A percentile compares a stretch with the other conserved stretches of the same genome.
Conservation (phyloP, 2,888 invertebrate genomes). For the Pseudococcus jackbeardsleyi region DNA sequence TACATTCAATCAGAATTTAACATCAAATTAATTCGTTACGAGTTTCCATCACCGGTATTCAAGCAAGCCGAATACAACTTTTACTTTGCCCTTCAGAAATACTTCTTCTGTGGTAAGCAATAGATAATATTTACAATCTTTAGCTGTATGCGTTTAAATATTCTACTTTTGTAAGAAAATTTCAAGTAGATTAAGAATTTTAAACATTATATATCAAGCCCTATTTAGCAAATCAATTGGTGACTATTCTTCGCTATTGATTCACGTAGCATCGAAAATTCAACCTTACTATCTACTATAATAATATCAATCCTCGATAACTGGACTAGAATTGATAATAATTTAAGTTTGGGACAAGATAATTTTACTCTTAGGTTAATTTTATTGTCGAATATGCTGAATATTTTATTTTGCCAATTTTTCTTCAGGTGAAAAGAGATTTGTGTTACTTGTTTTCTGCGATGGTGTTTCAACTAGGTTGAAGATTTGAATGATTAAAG, state of each 20-base stretch:
- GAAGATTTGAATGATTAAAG: background rate
- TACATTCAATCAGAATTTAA: background rate
- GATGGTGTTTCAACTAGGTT: background rate
- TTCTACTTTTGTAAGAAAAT: background rate
- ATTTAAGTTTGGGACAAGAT: too few relatives aligned
- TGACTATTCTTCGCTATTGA: background rate
- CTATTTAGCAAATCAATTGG: background rate
- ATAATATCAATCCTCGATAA: background rate
- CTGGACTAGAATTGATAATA: background rate
- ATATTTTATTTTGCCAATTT: background rate
- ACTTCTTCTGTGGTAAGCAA: background rate
- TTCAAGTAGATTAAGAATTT: background rate
- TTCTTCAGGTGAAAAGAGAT: background rate
- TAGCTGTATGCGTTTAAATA: background rate
- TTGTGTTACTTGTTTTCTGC: background rate
- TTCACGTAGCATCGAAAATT: constrained; percentile 30
- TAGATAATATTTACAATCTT: background rate
- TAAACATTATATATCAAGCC: background rate
- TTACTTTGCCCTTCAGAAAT: background rate
- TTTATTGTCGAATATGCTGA: background rate
- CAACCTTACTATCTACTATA: background rate
- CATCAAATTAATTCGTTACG: background rate
- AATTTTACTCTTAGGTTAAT: background rate
- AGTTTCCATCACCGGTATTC: background rate
- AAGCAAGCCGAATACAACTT: background rate